Percentiles rank a stretch among this genome's conserved stretches.
These are phyloP conservation scores for Habroteleia sp. DNA, from an alignment of 2,888 invertebrate species.

Conservation along the genomic window DNA sequence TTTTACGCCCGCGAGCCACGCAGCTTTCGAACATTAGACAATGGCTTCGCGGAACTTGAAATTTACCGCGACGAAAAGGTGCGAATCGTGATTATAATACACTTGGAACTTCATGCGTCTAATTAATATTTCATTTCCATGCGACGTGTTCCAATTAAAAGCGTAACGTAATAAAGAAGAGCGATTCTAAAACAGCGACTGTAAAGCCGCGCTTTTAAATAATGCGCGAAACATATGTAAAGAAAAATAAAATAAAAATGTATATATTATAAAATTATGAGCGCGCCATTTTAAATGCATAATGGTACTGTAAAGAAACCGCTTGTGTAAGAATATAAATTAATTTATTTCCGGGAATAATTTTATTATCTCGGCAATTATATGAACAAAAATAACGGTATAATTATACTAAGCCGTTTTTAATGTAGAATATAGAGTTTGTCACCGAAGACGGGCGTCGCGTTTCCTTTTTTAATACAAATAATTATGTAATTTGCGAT, in stretches of 20 bases:
- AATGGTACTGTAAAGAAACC: conserved; percentile 36
- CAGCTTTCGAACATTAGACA: conserved; percentile 1
- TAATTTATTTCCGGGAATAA: conserved; percentile 37
- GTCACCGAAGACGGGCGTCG: neutral
- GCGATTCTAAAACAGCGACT: conserved; percentile 13
- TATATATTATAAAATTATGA: conserved; percentile 45
- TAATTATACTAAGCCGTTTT: conserved; percentile 14
- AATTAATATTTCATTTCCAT: conserved; percentile 34
- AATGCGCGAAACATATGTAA: conserved; percentile 12
- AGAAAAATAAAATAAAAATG: conserved; percentile 34
- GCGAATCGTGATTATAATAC: conserved; percentile 4
- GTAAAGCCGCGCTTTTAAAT: conserved; percentile 15
- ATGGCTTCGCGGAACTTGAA: conserved; percentile 4
- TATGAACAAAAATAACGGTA: conserved; percentile 19
- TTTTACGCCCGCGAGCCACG: too few relatives aligned
- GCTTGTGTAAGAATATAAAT: conserved; percentile 32
- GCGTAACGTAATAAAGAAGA: conserved; percentile 9
- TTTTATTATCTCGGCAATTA: conserved; percentile 25
- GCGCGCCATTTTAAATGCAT: conserved; percentile 30
- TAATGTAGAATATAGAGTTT: conserved; percentile 8
- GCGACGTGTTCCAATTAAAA: conserved; percentile 30
- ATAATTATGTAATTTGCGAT: conserved; percentile 10
- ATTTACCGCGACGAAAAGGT: conserved; percentile 1
- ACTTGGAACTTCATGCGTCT: neutral
- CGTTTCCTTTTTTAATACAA: conserved; percentile 14